Conservation (phyloP, 2,888 invertebrate species). For the Aproaerema taeniolella region DNA sequence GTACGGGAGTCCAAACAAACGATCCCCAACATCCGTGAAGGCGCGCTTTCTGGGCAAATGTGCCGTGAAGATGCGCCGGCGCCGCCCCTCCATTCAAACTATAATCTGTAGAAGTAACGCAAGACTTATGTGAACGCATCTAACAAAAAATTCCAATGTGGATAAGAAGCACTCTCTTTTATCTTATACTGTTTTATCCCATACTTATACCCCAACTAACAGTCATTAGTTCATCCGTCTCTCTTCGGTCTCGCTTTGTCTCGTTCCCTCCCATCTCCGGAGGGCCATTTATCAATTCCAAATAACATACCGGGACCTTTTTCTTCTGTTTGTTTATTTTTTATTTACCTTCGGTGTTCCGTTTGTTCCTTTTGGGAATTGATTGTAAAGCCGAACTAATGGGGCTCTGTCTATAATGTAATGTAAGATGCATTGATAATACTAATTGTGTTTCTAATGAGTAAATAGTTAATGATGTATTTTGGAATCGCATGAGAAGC, state of each 20-base stretch:
- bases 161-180: constrained; percentile 67
- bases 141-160: constrained; percentile 24
- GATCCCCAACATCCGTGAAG: constrained; percentile 44
- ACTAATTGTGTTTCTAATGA: constrained; percentile 60
- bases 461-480: constrained; percentile 36
- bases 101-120: constrained; percentile 14
- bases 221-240: constrained; percentile 64
- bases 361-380: constrained; percentile 67
- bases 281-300: constrained; percentile 76
- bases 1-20: constrained; percentile 39
- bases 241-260: constrained; percentile 53
- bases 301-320: constrained; percentile 74
- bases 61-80: constrained; percentile 46
- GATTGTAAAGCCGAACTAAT: constrained; percentile 72
- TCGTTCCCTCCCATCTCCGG: constrained; percentile 58
- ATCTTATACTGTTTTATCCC: constrained; percentile 57
- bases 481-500: constrained; percentile 26
- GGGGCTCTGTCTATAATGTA: constrained; percentile 58
- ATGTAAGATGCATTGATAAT: constrained; percentile 63
- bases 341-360: constrained; percentile 67
- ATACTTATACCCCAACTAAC: constrained; percentile 49
- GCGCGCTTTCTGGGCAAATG: constrained; percentile 41
- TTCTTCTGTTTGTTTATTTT: constrained; percentile 70
- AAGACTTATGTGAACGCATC: constrained; percentile 5
- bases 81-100: constrained; percentile 34